Percentiles rank a stretch among this genome's conserved stretches.
Evolutionary conservation across 2,113 vertebrate genomes (phyloP).

Genomic region (Leuciscus idus): DNA sequence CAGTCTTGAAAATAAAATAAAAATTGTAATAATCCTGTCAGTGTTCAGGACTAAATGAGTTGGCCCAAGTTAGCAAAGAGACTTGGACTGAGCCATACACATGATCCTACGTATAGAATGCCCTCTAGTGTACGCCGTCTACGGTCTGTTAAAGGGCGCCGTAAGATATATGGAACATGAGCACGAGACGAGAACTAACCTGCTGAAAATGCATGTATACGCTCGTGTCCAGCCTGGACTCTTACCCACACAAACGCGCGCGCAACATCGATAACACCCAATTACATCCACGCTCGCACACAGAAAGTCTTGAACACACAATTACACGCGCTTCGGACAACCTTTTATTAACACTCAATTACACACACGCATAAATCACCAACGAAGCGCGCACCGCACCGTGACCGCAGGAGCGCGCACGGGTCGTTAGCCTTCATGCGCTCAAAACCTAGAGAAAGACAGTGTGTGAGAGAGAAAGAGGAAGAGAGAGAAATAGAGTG

Average conservation of each 20-base stretch:
- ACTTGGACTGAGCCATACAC: neutral
- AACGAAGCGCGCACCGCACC: conserved; percentile 61
- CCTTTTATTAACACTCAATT: conserved; percentile 86
- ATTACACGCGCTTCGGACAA: conserved; percentile 79
- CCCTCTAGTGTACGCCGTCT: conserved; percentile 7
- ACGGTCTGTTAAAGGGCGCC: neutral
- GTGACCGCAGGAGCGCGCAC: conserved; percentile 60
- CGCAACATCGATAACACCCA: conserved; percentile 79
- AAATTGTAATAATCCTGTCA: neutral
- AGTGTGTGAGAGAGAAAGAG: conserved; percentile 32
- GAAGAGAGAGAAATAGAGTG: conserved; percentile 55
- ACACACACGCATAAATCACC: conserved; percentile 79
- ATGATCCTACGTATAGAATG: conserved; percentile 15
- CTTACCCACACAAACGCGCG: conserved; percentile 67
- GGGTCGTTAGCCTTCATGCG: conserved; percentile 51
- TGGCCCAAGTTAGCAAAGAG: neutral
- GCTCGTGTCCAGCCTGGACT: conserved; percentile 52
- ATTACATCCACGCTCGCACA: conserved; percentile 77
- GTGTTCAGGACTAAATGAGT: neutral
- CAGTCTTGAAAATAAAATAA: neutral
- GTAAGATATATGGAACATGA: neutral
- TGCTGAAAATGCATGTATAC: conserved; percentile 1
- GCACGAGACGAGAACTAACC: neutral
- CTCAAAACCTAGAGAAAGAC: conserved; percentile 32
- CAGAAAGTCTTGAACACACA: conserved; percentile 76